phyloP scores from a whole-genome alignment of 1,140 invertebrate genomes.

The Atta colombica region DNA sequence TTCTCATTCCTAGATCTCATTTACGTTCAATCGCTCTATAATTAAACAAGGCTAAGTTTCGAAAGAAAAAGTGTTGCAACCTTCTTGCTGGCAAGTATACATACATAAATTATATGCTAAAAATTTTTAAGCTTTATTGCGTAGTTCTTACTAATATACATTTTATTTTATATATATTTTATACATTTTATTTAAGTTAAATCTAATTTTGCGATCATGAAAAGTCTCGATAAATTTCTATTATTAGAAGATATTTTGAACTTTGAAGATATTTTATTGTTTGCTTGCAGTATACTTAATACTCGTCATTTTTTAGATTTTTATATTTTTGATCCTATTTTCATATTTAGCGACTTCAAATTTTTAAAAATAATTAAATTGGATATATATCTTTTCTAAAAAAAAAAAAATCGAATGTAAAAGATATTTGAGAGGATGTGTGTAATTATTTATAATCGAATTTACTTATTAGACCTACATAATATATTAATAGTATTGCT shows the following conservation, averaged over 20 bases:
- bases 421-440: neutral
- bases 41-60: no score
- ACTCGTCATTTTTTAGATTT: neutral
- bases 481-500: neutral
- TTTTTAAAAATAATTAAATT: neutral
- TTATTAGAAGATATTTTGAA: no score
- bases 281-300: neutral
- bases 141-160: neutral
- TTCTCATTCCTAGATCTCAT: no score
- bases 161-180: neutral
- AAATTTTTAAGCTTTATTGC: neutral
- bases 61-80: no score
- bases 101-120: neutral
- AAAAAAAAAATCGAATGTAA: neutral
- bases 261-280: neutral
- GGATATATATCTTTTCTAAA: neutral
- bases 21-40: no score
- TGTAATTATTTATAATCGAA: neutral
- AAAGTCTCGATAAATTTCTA: neutral
- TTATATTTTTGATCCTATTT: neutral
- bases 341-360: neutral
- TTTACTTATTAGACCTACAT: constrained; percentile 2
- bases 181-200: neutral
- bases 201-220: neutral
- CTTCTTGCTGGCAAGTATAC: neutral